A percentile compares a stretch with the other conserved stretches of the same genome.
These are phyloP conservation scores for Metridium senile DNA, from an alignment of 92 coral and sea anemone species.

Conservation along the genomic window DNA sequence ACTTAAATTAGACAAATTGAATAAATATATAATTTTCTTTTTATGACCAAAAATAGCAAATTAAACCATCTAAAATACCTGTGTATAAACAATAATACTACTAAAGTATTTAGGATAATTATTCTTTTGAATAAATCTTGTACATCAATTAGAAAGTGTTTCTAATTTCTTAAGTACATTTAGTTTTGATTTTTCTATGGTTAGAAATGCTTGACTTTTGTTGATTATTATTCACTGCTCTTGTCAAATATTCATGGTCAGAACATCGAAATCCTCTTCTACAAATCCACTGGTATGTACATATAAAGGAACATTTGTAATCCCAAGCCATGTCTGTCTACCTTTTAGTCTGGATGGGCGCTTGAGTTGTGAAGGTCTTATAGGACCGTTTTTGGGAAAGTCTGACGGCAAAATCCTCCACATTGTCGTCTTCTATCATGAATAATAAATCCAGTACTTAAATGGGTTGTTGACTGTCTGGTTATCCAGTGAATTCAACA, in stretches of 20 bases:
- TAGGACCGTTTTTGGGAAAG: slow-evolving; percentile 28
- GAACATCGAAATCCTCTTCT: background rate
- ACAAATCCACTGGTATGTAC: background rate
- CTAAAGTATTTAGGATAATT: too few relatives aligned
- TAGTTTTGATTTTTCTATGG: too few relatives aligned
- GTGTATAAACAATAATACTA: too few relatives aligned
- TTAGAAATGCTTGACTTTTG: background rate
- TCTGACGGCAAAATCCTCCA: slow-evolving; percentile 47
- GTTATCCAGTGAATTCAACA: background rate
- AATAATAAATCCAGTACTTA: background rate
- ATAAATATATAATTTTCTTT: too few relatives aligned
- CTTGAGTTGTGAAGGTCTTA: slow-evolving; percentile 38
- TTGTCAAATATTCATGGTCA: background rate
- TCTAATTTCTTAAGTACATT: too few relatives aligned
- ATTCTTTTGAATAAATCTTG: too few relatives aligned
- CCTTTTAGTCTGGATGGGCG: background rate
- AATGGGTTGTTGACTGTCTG: background rate
- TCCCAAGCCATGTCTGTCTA: too few relatives aligned
- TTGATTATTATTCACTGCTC: background rate
- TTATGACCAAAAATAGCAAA: too few relatives aligned
- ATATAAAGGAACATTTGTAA: background rate
- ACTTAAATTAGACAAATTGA: too few relatives aligned
- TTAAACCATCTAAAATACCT: too few relatives aligned
- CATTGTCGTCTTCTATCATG: slow-evolving; percentile 20
- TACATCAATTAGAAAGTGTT: too few relatives aligned